Conservation (phyloP, 2,113 vertebrate species). For the Nyctereutes procyonoides region DNA sequence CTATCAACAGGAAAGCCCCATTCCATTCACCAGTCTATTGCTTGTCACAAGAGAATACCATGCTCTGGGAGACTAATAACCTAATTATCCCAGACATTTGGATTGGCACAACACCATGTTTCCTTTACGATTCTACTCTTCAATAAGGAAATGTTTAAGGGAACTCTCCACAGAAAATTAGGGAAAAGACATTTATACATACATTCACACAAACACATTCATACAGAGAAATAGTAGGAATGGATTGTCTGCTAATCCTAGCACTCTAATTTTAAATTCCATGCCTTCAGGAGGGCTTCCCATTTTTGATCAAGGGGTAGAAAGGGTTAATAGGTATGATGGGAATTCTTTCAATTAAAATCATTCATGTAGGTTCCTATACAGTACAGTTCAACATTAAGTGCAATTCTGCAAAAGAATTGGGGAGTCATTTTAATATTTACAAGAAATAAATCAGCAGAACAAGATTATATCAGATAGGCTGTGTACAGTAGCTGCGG, state of each 20-base stretch:
- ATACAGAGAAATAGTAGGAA: conserved; percentile 71
- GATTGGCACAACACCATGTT: conserved; percentile 68
- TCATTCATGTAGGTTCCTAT: conserved; percentile 79
- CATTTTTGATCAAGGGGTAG: conserved; percentile 62
- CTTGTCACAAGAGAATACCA: conserved; percentile 47
- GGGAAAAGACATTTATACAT: conserved; percentile 66
- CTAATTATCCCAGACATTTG: conserved; percentile 66
- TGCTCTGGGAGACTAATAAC: conserved; percentile 48
- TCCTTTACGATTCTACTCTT: conserved; percentile 56
- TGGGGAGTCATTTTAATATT: conserved; percentile 86
- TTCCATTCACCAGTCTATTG: conserved; percentile 20
- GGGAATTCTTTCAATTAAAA: conserved; percentile 82
- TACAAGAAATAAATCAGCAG: conserved; percentile 88
- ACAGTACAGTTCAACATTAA: conserved; percentile 85
- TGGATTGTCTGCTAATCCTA: conserved; percentile 70
- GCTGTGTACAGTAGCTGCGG: conserved; percentile 89
- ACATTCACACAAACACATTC: conserved; percentile 76
- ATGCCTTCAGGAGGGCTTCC: conserved; percentile 66
- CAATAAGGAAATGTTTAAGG: conserved; percentile 68
- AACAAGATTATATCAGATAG: conserved; percentile 88
- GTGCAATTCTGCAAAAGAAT: conserved; percentile 88
- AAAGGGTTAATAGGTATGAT: conserved; percentile 54
- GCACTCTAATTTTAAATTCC: conserved; percentile 74
- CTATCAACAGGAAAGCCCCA: conserved; percentile 62
- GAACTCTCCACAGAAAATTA: conserved; percentile 72